Percentiles rank a stretch among this genome's conserved stretches.
Evolutionary conservation across 2,888 invertebrate genomes (phyloP).

Genomic region (Miltochrista miniata): DNA sequence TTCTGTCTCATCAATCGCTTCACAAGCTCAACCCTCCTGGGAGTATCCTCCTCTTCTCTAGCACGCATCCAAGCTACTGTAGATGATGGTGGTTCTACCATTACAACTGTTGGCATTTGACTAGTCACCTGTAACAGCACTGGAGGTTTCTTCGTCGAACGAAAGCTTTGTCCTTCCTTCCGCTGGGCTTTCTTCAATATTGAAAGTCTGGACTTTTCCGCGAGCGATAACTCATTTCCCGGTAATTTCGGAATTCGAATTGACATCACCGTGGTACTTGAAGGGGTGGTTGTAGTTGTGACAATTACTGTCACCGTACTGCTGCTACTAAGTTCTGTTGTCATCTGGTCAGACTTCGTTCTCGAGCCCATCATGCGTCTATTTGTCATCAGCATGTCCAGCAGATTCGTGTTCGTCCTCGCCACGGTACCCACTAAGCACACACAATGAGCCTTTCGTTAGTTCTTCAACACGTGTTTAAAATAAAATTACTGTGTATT

Average conservation of each 20-base stretch:
- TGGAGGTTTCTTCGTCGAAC: slow-evolving; percentile 58
- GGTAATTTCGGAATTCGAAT: not conserved
- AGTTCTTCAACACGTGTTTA: slow-evolving; percentile 28
- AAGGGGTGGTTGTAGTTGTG: slow-evolving; percentile 1
- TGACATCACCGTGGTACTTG: slow-evolving; percentile 6
- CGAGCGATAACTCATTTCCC: slow-evolving; percentile 50
- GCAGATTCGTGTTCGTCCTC: slow-evolving; percentile 17
- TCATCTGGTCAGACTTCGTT: not conserved
- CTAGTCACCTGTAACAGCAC: slow-evolving; percentile 65
- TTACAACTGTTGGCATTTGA: slow-evolving; percentile 57
- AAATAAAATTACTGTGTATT: too few species aligned
- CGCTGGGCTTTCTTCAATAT: slow-evolving; percentile 65
- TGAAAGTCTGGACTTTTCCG: slow-evolving; percentile 67
- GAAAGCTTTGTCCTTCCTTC: slow-evolving; percentile 46
- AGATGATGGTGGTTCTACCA: slow-evolving; percentile 57
- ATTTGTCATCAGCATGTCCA: slow-evolving; percentile 29
- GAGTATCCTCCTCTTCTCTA: slow-evolving; percentile 50
- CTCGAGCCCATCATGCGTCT: slow-evolving; percentile 15
- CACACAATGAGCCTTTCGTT: slow-evolving; percentile 64
- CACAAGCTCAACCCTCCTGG: slow-evolving; percentile 51
- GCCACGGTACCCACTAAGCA: slow-evolving; percentile 54
- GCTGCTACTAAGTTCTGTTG: not conserved
- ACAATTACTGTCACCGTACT: slow-evolving; percentile 4
- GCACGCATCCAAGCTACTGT: slow-evolving; percentile 45
- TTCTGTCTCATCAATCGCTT: slow-evolving; percentile 67